These are phyloP conservation scores for Pteruthius melanotis DNA, from an alignment of 2,113 vertebrate genomes.

Conservation along the genomic window DNA sequence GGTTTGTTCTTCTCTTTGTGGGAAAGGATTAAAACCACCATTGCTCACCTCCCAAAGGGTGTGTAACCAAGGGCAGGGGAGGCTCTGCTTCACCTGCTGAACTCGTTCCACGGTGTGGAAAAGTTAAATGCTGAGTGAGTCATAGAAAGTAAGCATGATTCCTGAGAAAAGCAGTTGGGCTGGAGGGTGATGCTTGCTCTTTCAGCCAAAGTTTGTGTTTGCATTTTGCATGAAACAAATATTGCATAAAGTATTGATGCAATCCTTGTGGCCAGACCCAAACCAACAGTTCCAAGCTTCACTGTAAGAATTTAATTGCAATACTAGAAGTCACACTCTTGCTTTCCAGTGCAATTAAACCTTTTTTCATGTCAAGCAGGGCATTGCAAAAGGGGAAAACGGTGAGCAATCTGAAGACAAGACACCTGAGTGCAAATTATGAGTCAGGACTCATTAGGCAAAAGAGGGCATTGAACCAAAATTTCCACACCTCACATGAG, in stretches of 20 bases:
- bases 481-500: not conserved
- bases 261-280: not conserved
- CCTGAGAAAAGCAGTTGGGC: not conserved
- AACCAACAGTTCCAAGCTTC: not conserved
- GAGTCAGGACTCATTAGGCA: not conserved
- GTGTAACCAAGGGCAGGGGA: not conserved
- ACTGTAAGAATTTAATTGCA: not conserved
- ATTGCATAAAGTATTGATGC: constrained; percentile 31
- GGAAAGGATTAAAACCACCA: not conserved
- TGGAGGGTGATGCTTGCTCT: not conserved
- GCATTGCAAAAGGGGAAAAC: not conserved
- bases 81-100: constrained; percentile 7
- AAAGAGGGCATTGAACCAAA: not conserved
- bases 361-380: not conserved
- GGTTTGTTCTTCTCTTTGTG: not conserved
- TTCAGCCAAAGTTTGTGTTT: not conserved
- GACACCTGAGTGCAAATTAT: not conserved
- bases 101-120: constrained; percentile 8
- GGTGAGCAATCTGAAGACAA: not conserved
- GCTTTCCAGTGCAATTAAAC: not conserved
- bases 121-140: constrained; percentile 1
- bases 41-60: not conserved
- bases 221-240: not conserved
- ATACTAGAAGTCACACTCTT: not conserved
- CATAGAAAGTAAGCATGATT: not conserved